phyloP scores from a whole-genome alignment of 1,140 invertebrate genomes.

The Macrobrachium nipponense region DNA sequence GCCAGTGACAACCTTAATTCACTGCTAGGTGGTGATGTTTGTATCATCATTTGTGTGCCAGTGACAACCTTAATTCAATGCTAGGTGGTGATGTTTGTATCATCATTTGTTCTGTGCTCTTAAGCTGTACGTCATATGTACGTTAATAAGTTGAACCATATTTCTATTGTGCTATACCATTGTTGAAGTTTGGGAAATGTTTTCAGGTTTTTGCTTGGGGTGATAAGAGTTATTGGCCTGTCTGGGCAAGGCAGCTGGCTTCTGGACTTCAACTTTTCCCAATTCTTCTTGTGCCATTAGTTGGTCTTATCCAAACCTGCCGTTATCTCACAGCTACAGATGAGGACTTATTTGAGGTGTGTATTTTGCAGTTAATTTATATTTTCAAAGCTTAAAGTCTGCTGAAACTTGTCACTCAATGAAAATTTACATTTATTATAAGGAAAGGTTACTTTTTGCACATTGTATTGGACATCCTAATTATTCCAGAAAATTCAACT shows the following conservation, averaged over 20 bases:
- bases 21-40: no score
- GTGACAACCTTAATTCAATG: no score
- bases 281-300: slow-evolving; percentile 80
- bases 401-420: no score
- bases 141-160: no score
- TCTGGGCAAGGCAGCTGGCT: slow-evolving; percentile 82
- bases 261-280: slow-evolving; percentile 82
- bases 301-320: slow-evolving; percentile 84
- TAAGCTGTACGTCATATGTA: no score
- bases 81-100: no score
- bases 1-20: no score
- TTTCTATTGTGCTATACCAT: not conserved
- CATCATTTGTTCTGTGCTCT: no score
- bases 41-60: no score
- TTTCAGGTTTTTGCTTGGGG: slow-evolving; percentile 74
- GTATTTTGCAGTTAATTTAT: no score
- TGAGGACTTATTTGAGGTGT: slow-evolving; percentile 87
- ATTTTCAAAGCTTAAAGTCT: no score
- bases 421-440: not conserved
- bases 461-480: slow-evolving; percentile 1
- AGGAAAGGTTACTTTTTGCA: slow-evolving; percentile 42
- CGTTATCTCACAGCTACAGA: slow-evolving; percentile 84
- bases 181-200: slow-evolving; percentile 64
- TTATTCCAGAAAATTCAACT: slow-evolving; percentile 65
- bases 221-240: slow-evolving; percentile 77